Evolutionary conservation across 35 echinoderm and acorn worm genomes (phyloP).

Genomic region (Amphiura filiformis): DNA sequence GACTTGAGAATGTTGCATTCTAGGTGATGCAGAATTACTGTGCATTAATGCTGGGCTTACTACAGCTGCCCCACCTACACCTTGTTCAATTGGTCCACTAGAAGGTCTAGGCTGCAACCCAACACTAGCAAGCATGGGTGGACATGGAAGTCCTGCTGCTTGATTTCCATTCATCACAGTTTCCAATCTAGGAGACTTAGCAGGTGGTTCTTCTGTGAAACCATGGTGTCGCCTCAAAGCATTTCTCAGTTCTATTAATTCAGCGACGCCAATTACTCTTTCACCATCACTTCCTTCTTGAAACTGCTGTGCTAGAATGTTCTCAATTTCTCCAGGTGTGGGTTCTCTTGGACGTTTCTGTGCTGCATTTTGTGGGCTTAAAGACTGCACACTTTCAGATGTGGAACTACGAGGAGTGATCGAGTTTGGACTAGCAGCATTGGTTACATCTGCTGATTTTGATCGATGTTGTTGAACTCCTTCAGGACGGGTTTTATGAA

Average conservation of each 20-base stretch:
- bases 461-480: not conserved
- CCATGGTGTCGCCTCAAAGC: not conserved
- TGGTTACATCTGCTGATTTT: not conserved
- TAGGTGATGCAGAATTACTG: not conserved
- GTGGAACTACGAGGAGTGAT: not conserved
- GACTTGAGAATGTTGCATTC: not conserved
- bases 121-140: not conserved
- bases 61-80: no score
- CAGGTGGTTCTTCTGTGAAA: not conserved
- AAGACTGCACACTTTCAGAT: not conserved
- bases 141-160: not conserved
- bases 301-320: not conserved
- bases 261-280: not conserved
- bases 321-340: not conserved
- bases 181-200: not conserved
- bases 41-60: not conserved
- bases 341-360: not conserved
- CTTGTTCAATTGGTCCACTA: no score
- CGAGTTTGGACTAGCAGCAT: not conserved
- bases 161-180: no score
- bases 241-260: not conserved
- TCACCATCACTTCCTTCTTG: constrained; percentile 1
- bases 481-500: constrained; percentile 4
- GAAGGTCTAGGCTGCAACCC: not conserved
- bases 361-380: not conserved